A percentile compares a stretch with the other conserved stretches of the same genome.
Evolutionary conservation across 2,797 vertebrate species (phyloP).

Genomic region (Clarias platycephalus): DNA sequence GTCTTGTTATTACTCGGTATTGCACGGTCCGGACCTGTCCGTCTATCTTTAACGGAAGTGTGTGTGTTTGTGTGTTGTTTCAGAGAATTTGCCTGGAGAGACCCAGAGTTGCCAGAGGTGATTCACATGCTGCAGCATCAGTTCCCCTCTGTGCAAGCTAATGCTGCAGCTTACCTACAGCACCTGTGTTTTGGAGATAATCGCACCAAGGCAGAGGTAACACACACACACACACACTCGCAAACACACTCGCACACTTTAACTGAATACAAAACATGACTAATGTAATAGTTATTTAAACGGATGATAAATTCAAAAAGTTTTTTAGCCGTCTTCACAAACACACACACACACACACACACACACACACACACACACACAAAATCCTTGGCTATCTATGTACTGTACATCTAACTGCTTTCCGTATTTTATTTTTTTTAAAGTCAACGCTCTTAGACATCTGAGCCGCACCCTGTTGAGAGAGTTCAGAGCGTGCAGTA

Average conservation of each 20-base stretch:
- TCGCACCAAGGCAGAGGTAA: constrained; percentile 89
- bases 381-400: background rate
- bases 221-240: constrained; percentile 25
- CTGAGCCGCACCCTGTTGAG: background rate
- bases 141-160: constrained; percentile 95
- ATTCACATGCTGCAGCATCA: constrained; percentile 99
- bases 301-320: background rate
- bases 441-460: too few relatives aligned
- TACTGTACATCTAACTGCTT: background rate
- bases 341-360: background rate
- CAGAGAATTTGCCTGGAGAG: constrained; percentile 97
- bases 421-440: background rate
- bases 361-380: background rate
- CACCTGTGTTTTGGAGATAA: constrained; percentile 96
- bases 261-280: constrained; percentile 8
- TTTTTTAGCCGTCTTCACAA: background rate
- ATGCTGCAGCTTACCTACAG: constrained; percentile 94
- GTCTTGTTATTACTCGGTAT: background rate
- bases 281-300: constrained; percentile 6
- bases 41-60: constrained; percentile 5
- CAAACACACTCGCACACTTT: background rate
- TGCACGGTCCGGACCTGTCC: background rate
- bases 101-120: constrained; percentile 92
- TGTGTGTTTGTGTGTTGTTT: constrained; percentile 41
- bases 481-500: background rate